Percentiles rank a stretch among this genome's conserved stretches.
These are phyloP conservation scores for Origma solitaria DNA, from an alignment of 2,113 vertebrate species.

Conservation along the genomic window DNA sequence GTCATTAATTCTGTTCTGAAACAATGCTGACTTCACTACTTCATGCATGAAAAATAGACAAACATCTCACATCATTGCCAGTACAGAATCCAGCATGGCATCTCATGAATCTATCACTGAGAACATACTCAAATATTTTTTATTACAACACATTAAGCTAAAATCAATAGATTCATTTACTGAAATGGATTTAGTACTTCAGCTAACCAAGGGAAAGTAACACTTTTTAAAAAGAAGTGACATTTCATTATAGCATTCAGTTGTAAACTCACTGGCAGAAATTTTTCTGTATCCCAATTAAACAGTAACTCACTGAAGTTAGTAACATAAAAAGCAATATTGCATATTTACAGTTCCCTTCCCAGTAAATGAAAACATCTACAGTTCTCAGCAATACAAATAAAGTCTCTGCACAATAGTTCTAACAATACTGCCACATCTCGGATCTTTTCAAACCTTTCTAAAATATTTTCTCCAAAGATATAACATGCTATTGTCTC, in stretches of 20 bases:
- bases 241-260: slow-evolving; percentile 13
- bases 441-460: slow-evolving; percentile 29
- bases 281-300: slow-evolving; percentile 13
- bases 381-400: background rate
- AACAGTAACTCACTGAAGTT: slow-evolving; percentile 13
- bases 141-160: slow-evolving; percentile 30
- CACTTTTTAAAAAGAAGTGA: slow-evolving; percentile 22
- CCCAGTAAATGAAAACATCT: slow-evolving; percentile 22
- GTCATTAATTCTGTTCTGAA: background rate
- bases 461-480: slow-evolving; percentile 2
- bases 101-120: slow-evolving; percentile 24
- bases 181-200: slow-evolving; percentile 27
- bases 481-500: slow-evolving; percentile 27
- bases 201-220: slow-evolving; percentile 43
- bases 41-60: background rate
- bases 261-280: slow-evolving; percentile 32
- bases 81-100: background rate
- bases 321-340: slow-evolving; percentile 32
- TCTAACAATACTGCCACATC: background rate
- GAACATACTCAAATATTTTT: slow-evolving; percentile 38
- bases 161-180: slow-evolving; percentile 45
- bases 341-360: slow-evolving; percentile 14
- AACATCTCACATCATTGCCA: background rate
- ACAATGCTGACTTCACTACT: background rate
- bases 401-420: background rate